These are phyloP conservation scores for Anabacerthia variegaticeps DNA, from an alignment of 2,797 vertebrate species.

Conservation along the genomic window DNA sequence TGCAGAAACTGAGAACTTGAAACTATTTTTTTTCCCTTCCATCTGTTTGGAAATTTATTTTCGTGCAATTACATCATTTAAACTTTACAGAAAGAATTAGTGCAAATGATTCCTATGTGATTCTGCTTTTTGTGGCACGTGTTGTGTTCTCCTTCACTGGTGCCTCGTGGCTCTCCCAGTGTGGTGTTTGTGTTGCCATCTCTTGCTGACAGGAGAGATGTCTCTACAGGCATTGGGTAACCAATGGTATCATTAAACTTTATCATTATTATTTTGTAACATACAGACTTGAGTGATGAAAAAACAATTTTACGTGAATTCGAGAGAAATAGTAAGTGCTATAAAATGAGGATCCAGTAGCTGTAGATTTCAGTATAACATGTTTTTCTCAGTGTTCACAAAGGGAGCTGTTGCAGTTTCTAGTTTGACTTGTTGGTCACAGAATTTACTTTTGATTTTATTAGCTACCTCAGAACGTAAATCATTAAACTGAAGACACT, in stretches of 20 bases:
- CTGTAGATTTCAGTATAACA: rapidly evolving
- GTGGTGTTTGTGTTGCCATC: neutral
- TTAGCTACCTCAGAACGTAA: neutral
- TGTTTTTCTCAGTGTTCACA: neutral
- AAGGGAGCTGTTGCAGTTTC: neutral
- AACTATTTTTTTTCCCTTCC: neutral
- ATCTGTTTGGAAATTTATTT: constrained; percentile 56
- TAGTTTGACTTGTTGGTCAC: neutral
- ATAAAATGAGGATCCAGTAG: neutral
- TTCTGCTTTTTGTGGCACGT: neutral
- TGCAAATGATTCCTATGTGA: neutral
- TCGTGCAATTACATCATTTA: constrained; percentile 32
- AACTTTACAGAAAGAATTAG: constrained; percentile 20
- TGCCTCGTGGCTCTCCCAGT: neutral
- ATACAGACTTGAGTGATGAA: rapidly evolving
- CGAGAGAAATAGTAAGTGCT: neutral
- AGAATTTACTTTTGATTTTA: neutral
- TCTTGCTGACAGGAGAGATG: neutral
- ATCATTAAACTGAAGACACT: neutral
- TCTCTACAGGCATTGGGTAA: neutral
- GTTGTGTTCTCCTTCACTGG: neutral
- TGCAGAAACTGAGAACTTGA: neutral
- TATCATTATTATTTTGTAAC: neutral
- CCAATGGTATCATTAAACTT: neutral
- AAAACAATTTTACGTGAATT: neutral